phyloP scores from a whole-genome alignment of 2,888 invertebrate genomes.

The Apodemia zela region DNA sequence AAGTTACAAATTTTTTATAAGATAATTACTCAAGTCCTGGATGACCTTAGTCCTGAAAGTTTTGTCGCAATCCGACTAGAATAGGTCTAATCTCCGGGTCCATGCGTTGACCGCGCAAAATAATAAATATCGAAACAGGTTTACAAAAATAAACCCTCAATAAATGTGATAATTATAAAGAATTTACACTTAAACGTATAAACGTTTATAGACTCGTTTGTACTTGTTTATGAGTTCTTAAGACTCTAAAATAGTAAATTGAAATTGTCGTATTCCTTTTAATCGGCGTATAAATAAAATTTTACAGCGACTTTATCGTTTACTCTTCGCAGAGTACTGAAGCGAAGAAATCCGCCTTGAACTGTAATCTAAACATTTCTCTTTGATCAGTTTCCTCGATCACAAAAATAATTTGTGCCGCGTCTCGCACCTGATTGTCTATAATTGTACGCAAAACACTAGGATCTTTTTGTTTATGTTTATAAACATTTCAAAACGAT shows the following conservation, averaged over 20 bases:
- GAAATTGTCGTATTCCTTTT: neutral
- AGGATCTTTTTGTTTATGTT: neutral
- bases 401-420: slow-evolving; percentile 33
- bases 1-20: too few species aligned
- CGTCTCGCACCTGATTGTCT: slow-evolving; percentile 29
- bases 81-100: neutral
- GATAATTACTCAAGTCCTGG: too few species aligned
- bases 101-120: neutral
- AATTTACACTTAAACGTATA: too few species aligned
- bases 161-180: neutral
- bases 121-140: neutral
- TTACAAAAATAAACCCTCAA: neutral
- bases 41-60: too few species aligned
- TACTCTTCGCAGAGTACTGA: neutral
- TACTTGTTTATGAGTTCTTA: neutral
- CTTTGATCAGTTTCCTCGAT: slow-evolving; percentile 34
- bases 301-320: neutral
- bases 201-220: neutral
- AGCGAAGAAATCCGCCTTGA: slow-evolving; percentile 4
- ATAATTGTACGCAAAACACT: neutral
- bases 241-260: neutral
- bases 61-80: too few species aligned
- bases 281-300: slow-evolving; percentile 1
- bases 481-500: slow-evolving; percentile 23
- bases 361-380: slow-evolving; percentile 32